These are phyloP conservation scores for Aldrovandia affinis DNA, from an alignment of 2,797 vertebrate genomes.

Conservation along the genomic window DNA sequence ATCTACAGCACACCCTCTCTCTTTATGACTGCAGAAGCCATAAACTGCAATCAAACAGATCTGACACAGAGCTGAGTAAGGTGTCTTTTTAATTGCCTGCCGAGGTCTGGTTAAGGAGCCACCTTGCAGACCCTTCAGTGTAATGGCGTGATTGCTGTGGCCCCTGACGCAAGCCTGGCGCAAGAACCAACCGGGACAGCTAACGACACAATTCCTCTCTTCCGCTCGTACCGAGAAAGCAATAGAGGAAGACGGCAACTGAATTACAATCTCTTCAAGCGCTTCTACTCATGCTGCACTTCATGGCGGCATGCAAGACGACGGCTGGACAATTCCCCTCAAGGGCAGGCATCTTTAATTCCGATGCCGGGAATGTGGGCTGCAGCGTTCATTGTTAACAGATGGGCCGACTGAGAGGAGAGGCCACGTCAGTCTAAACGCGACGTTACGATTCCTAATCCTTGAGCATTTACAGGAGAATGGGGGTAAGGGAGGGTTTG, in stretches of 20 bases:
- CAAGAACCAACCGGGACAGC: background rate
- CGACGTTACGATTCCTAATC: background rate
- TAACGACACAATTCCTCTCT: background rate
- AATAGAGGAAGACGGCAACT: background rate
- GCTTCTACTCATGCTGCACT: background rate
- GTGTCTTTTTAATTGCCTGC: conserved; percentile 4
- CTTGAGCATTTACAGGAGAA: background rate
- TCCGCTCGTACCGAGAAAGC: background rate
- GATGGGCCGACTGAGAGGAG: background rate
- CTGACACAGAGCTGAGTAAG: background rate
- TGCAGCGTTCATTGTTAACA: background rate
- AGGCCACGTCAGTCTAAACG: background rate
- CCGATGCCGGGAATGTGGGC: background rate
- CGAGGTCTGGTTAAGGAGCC: background rate
- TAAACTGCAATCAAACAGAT: conserved; percentile 19
- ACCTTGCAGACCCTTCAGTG: background rate
- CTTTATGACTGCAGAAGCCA: background rate
- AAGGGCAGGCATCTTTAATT: background rate
- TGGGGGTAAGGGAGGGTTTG: background rate
- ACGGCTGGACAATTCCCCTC: background rate
- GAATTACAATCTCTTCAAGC: background rate
- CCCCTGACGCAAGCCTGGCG: background rate
- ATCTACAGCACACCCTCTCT: background rate
- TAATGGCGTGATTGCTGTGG: background rate
- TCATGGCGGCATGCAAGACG: background rate